Conservation (phyloP, 2,113 vertebrate genomes). For the Bujurquina vittata region DNA sequence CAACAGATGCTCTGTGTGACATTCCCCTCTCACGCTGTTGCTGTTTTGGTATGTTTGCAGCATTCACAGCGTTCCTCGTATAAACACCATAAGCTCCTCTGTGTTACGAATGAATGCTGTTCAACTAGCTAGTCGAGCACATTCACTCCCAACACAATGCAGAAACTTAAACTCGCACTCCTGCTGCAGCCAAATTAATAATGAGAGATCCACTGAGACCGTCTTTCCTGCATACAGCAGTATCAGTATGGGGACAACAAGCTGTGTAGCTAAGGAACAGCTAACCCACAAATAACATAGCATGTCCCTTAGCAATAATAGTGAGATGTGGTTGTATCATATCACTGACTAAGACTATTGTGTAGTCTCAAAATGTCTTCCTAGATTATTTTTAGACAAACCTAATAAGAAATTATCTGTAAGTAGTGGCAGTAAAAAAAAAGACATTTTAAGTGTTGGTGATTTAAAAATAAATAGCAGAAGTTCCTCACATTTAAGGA, state of each 20-base stretch:
- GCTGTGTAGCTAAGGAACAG: not conserved
- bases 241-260: not conserved
- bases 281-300: not conserved
- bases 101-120: not conserved
- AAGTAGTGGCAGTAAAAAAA: too few species aligned
- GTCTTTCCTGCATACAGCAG: not conserved
- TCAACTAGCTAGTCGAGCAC: not conserved
- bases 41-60: not conserved
- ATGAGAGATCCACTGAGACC: too few species aligned
- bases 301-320: not conserved
- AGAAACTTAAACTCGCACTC: not conserved
- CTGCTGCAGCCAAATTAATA: not conserved
- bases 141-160: not conserved
- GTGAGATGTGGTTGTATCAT: not conserved
- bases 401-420: too few species aligned
- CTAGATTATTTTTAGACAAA: too few species aligned
- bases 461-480: too few species aligned
- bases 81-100: not conserved
- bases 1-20: conserved; percentile 18
- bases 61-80: not conserved
- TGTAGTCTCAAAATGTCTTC: too few species aligned
- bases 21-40: not conserved
- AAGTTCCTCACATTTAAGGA: too few species aligned
- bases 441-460: too few species aligned
- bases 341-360: too few species aligned